These are phyloP conservation scores for Oscheius sp. DNA, from an alignment of 1,140 invertebrate genomes.

Conservation along the genomic window DNA sequence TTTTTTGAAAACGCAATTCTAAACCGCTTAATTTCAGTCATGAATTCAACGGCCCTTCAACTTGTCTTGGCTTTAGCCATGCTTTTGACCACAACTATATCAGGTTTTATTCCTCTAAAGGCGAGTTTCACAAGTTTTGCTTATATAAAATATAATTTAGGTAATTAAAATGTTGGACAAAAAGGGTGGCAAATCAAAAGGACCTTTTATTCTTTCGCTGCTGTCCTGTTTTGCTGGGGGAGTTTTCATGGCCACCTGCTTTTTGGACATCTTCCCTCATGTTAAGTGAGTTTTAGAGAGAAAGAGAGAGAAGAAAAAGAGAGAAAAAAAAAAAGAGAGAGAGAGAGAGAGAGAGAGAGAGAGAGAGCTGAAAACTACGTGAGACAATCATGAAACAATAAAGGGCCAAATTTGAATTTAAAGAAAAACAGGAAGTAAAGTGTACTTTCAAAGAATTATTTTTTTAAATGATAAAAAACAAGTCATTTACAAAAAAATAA, in stretches of 20 bases:
- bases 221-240: conserved; percentile 80
- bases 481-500: no score
- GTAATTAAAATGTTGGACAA: conserved; percentile 23
- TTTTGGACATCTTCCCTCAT: conserved; percentile 81
- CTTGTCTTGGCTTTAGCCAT: conserved; percentile 40
- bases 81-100: conserved; percentile 45
- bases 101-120: conserved; percentile 46
- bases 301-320: background rate
- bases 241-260: conserved; percentile 76
- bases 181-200: conserved; percentile 12
- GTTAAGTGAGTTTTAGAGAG: conserved; percentile 66
- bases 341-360: conserved; percentile 61
- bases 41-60: conserved; percentile 37
- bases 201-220: conserved; percentile 61
- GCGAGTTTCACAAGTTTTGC: conserved; percentile 33
- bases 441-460: no score
- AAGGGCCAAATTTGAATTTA: background rate
- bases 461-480: no score
- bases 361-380: background rate
- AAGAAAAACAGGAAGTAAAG: background rate
- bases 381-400: background rate
- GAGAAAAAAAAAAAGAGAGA: conserved; percentile 38
- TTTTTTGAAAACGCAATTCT: background rate
- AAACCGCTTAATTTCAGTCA: background rate
- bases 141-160: conserved; percentile 19